Base-by-base conservation (phyloP, 2,888 invertebrate genomes). In the Oscheius myriophilus region DNA sequence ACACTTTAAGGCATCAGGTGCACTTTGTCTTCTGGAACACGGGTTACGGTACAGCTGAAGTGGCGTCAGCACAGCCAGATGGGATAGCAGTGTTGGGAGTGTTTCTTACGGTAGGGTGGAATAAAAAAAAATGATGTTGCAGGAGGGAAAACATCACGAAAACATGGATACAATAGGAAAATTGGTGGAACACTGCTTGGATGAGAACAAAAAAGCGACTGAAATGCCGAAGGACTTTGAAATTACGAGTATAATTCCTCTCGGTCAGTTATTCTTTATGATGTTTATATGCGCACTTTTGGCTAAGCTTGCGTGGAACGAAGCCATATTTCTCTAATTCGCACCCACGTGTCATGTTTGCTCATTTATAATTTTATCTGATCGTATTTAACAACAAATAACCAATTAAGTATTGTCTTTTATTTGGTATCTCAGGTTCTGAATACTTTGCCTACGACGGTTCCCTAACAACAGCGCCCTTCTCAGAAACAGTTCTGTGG, bases 381-480 rank as follows among this genome's bases (percentile, higher is more conserved):
- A n/a, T n/a, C n/a, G n/a, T n/a, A n/a, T n/a, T n/a, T n/a, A n/a
- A n/a, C n/a, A n/a, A n/a, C n/a, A n/a, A n/a, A n/a, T n/a, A n/a
- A n/a, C n/a, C n/a, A n/a, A n/a, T n/a, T n/a, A n/a, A n/a, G n/a
- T n/a, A n/a, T n/a, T n/a, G n/a, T 46, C 3, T 7, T 16, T 46
- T 49, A 2, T 21, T 46, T 16, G 65, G 61, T 12, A 21, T 75
- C 74, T 70, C 12, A n/a, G 49, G 75, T 41, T 73, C 75, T 59
- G 86, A 87, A 66, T 87, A 84, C 76, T 87, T 87, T 81, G 86
- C 86, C 3, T 87, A 87, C 67, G 80, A 84, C 25, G 87, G 87
- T 12, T 87, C 87, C 0, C 76, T 87, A 49, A 87, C 87, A 11
- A 85, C 86, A 18, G 87, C 87, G 23, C 87, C 87, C 14, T 87